Percentiles rank a stretch among this genome's conserved stretches.
phyloP scores from a whole-genome alignment of 2,888 invertebrate genomes.

The Pandemis corylana region DNA sequence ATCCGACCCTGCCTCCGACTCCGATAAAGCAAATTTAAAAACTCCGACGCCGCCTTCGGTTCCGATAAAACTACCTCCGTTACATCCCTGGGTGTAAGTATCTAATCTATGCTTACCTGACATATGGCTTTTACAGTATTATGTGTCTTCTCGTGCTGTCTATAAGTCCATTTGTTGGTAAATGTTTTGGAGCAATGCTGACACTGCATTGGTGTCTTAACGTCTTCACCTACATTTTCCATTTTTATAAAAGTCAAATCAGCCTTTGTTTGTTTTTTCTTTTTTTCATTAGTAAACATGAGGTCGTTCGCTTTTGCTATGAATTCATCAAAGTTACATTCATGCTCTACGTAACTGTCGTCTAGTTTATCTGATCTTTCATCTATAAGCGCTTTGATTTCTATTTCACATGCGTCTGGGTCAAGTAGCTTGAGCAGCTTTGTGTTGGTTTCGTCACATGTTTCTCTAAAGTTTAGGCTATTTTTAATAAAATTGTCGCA shows the following conservation, averaged over 20 bases:
- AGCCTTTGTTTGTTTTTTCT: neutral
- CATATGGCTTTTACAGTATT: neutral
- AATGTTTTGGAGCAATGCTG: neutral
- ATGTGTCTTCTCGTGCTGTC: neutral
- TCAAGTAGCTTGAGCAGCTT: neutral
- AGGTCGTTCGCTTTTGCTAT: neutral
- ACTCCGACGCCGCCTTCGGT: no score
- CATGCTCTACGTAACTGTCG: neutral
- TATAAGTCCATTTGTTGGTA: neutral
- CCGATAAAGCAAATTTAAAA: no score
- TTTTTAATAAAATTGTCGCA: neutral
- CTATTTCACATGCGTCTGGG: neutral
- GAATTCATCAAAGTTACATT: neutral
- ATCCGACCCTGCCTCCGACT: no score
- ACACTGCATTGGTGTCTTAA: neutral
- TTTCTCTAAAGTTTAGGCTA: neutral
- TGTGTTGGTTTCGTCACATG: neutral
- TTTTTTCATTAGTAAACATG: neutral
- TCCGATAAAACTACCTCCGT: no score
- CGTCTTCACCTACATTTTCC: neutral
- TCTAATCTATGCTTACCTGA: neutral
- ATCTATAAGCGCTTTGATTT: neutral
- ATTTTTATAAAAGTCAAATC: constrained; percentile 1
- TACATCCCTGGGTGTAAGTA: no score
- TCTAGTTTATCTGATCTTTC: neutral